These are phyloP conservation scores for Mythimna pallens DNA, from an alignment of 2,888 invertebrate species.

Conservation along the genomic window DNA sequence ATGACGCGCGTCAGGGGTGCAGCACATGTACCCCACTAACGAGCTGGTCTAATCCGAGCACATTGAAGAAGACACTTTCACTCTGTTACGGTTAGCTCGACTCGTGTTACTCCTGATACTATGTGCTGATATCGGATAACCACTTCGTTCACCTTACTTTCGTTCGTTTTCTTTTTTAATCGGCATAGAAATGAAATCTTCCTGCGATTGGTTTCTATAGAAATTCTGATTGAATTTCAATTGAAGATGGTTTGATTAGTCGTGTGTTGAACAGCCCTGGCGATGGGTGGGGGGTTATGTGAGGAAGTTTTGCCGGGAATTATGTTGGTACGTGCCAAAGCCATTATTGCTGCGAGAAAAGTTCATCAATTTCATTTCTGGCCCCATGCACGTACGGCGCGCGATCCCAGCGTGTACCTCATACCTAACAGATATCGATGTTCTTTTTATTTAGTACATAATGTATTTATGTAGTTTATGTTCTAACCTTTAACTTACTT, in stretches of 20 bases:
- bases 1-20: constrained; percentile 19
- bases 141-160: constrained; percentile 54
- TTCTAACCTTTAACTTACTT: neutral
- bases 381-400: constrained; percentile 70
- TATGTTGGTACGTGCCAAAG: constrained; percentile 91
- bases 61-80: constrained; percentile 55
- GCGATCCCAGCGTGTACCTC: constrained; percentile 52
- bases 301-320: constrained; percentile 90
- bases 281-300: constrained; percentile 76
- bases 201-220: constrained; percentile 16
- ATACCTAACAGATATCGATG: constrained; percentile 58
- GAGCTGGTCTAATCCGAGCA: constrained; percentile 48
- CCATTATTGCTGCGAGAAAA: constrained; percentile 91
- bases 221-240: constrained; percentile 42
- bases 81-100: constrained; percentile 56
- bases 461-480: constrained; percentile 24
- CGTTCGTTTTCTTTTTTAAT: constrained; percentile 51
- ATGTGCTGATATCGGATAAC: constrained; percentile 50
- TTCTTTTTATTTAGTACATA: constrained; percentile 43
- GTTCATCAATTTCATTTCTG: constrained; percentile 91
- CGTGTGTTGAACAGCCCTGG: constrained; percentile 78
- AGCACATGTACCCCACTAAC: constrained; percentile 44
- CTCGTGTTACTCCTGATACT: constrained; percentile 51
- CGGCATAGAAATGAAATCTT: constrained; percentile 19
- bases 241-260: constrained; percentile 38